A percentile compares a stretch with the other conserved stretches of the same genome.
phyloP scores from a whole-genome alignment of 2,888 invertebrate species.

The Acanthopleura granulata region DNA sequence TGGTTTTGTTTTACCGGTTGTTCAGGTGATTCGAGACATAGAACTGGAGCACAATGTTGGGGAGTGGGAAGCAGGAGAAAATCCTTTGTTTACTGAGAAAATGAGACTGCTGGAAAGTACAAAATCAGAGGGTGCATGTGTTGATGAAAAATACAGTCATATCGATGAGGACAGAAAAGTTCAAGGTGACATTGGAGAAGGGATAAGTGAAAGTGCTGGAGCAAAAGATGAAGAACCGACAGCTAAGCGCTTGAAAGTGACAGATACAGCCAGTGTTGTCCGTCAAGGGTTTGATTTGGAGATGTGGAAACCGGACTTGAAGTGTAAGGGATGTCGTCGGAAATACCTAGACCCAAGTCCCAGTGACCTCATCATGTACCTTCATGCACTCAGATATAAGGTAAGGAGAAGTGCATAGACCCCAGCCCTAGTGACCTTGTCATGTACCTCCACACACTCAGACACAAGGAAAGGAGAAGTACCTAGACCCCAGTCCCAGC shows the following conservation, averaged over 20 bases:
- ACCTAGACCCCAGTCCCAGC: no score
- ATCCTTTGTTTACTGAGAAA: conserved; percentile 41
- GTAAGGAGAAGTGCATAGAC: conserved; percentile 91
- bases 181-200: background rate
- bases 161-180: background rate
- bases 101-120: conserved; percentile 24
- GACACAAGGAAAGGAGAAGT: conserved; percentile 45
- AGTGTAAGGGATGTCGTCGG: conserved; percentile 94
- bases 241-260: background rate
- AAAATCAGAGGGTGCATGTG: background rate
- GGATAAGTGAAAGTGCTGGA: background rate
- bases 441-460: conserved; percentile 91
- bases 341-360: conserved; percentile 92
- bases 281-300: conserved; percentile 39
- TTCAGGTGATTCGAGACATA: conserved; percentile 82
- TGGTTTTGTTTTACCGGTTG: no score
- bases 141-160: background rate
- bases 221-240: background rate
- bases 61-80: conserved; percentile 80
- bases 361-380: conserved; percentile 93
- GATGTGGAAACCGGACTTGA: conserved; percentile 78
- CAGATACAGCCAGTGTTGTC: background rate
- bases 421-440: conserved; percentile 92
- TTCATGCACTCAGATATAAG: conserved; percentile 79
- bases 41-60: conserved; percentile 94